phyloP scores from a whole-genome alignment of 1,140 invertebrate genomes.

The Eupristina koningsbergeri region DNA sequence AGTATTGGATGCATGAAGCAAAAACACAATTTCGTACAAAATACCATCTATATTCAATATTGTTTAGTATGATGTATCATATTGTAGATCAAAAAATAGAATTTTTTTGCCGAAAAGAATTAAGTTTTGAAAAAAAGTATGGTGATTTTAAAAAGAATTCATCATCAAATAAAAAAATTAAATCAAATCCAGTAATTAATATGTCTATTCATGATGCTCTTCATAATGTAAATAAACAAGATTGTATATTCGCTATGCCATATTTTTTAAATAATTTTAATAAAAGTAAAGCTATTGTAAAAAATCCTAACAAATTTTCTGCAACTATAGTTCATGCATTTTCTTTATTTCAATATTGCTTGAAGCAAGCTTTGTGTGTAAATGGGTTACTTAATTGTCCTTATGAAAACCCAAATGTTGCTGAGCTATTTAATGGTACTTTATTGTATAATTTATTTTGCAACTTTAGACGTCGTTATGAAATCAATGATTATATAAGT shows the following conservation, averaged over 20 bases:
- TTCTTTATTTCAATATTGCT: slow-evolving; percentile 81
- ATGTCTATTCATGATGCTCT: slow-evolving; percentile 55
- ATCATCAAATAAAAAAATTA: slow-evolving; percentile 32
- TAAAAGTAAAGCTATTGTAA: slow-evolving; percentile 75
- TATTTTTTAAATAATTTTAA: slow-evolving; percentile 79
- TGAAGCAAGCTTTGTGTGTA: slow-evolving; percentile 77
- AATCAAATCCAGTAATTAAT: slow-evolving; percentile 4
- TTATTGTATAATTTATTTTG: slow-evolving; percentile 82
- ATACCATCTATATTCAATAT: slow-evolving; percentile 76
- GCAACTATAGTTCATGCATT: slow-evolving; percentile 78
- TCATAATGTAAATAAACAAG: slow-evolving; percentile 69
- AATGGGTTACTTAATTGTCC: slow-evolving; percentile 78
- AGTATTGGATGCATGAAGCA: slow-evolving; percentile 79
- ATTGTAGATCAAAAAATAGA: slow-evolving; percentile 74
- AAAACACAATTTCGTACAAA: slow-evolving; percentile 67
- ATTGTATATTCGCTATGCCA: slow-evolving; percentile 76
- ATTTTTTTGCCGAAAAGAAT: slow-evolving; percentile 53
- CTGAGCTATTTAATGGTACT: slow-evolving; percentile 80
- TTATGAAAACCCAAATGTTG: slow-evolving; percentile 73
- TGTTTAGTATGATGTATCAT: slow-evolving; percentile 78
- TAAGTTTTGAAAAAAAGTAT: slow-evolving; percentile 58
- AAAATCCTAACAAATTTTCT: slow-evolving; percentile 77
- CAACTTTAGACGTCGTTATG: slow-evolving; percentile 75
- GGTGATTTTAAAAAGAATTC: background rate
- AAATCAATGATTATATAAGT: slow-evolving; percentile 74